Percentiles rank a stretch among this genome's conserved stretches.
phyloP scores from a whole-genome alignment of 2,797 vertebrate genomes.

The Peromyscus melanophrys region DNA sequence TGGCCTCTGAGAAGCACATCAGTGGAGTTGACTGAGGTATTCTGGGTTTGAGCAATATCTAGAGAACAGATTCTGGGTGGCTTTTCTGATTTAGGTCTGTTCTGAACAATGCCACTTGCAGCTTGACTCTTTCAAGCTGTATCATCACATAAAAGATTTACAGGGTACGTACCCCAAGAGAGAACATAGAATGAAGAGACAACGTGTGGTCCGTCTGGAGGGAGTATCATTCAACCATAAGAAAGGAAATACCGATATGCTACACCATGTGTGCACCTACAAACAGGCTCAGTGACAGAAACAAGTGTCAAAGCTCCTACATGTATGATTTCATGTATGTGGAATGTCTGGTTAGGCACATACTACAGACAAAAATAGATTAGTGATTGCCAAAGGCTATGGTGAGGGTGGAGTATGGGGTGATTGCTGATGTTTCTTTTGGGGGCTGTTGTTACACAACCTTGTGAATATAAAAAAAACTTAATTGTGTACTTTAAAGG shows the following conservation, averaged over 20 bases:
- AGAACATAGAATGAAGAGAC: neutral
- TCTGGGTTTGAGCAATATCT: neutral
- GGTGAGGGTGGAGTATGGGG: neutral
- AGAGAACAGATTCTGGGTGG: neutral
- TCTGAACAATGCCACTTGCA: neutral
- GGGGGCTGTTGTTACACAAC: neutral
- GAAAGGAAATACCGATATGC: neutral
- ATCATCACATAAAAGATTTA: neutral
- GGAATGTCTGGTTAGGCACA: neutral
- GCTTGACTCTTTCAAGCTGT: neutral
- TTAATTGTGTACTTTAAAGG: neutral
- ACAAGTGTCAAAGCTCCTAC: neutral
- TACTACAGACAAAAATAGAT: neutral
- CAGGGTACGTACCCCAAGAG: neutral
- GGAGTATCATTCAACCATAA: neutral
- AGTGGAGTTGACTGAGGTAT: neutral
- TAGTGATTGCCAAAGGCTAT: neutral
- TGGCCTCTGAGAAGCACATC: neutral
- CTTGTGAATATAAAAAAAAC: neutral
- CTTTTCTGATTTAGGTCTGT: neutral
- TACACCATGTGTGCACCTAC: neutral
- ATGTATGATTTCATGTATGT: neutral
- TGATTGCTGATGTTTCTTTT: neutral
- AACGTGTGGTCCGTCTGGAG: neutral
- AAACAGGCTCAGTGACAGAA: neutral